phyloP scores from a whole-genome alignment of 1,140 invertebrate genomes.

The Brachionus sp. region DNA sequence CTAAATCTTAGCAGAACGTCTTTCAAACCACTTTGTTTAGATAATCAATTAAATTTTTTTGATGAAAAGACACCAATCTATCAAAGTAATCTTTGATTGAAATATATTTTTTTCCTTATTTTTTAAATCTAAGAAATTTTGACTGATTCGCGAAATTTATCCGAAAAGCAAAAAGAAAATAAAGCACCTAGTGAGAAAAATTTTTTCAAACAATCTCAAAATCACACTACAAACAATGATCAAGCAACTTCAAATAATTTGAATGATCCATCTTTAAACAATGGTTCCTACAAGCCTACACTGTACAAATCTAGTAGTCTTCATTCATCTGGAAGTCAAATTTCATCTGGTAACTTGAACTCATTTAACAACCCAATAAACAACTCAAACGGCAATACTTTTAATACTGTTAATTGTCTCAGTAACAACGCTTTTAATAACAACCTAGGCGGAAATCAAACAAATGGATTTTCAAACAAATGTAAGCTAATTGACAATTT shows the following conservation, averaged over 20 bases:
- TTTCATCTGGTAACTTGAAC: background rate
- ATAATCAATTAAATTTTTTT: background rate
- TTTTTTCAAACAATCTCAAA: constrained; percentile 2
- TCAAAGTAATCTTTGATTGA: background rate
- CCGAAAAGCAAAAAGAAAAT: background rate
- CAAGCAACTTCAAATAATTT: background rate
- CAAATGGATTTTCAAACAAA: constrained; percentile 2
- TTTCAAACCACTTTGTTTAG: background rate
- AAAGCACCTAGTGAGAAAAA: background rate
- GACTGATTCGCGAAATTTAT: background rate
- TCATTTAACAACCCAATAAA: background rate
- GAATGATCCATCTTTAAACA: background rate
- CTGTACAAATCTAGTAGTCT: background rate
- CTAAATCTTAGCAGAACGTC: background rate
- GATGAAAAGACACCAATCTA: background rate
- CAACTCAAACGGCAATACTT: background rate
- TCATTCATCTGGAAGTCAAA: background rate
- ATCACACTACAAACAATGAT: background rate
- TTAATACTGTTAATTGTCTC: background rate
- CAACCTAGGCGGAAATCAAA: background rate
- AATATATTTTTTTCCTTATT: background rate
- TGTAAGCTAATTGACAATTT: background rate
- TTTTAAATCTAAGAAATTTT: background rate
- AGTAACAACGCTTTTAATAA: background rate
- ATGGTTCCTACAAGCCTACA: background rate